Evolutionary conservation across 2,888 invertebrate species (phyloP), one percentile per base, ranked within the genome.

Genomic region (Parnassius mnemosyne): DNA sequence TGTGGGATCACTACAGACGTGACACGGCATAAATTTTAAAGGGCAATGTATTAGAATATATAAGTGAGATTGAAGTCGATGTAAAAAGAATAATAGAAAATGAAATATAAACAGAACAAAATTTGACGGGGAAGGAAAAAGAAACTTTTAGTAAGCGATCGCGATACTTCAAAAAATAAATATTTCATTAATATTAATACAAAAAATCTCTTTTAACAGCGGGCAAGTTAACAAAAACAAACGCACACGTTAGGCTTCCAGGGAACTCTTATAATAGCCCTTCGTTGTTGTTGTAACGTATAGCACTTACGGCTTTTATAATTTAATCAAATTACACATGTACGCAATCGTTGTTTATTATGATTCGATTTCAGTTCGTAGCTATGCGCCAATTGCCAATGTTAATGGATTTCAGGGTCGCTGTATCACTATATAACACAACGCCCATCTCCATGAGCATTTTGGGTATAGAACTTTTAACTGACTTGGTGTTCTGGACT

Each of bases 241-340:
- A 12, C 49, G 49, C 25, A 44, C 46, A 58, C 51, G 62, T 54
- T 43, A 3, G 62, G 58, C 44, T 63, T 58, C 62, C 41, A 25
- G 50, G 43, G 62, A 63, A 63, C 53, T 63, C 58, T 41, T 63
- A 63, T 63, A 58, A 58, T 61, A 41, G 53, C 13, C n/a, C 34
- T 12, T 49, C 59, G 63, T 55, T 52, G 54, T 59, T 51, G n/a
- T n/a, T n/a, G n/a, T n/a, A 63, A 46, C 20, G 50, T 41, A 50
- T 54, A 34, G 44, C 46, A 50, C 54, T 42, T 43, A 16, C 50
- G 47, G 51, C 56, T 63, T 60, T 63, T 47, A 47, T 47, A 34
- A 56, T 60, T 54, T 57, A 60, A 62, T 62, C 57, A 60, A 63
- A 57, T 59, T 61, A 63, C 53, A 57, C 54, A 44, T 34, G 43